Percentiles rank a stretch among this genome's conserved stretches.
Conservation (phyloP, 2,113 vertebrate genomes). For the Zosterops japonicus region DNA sequence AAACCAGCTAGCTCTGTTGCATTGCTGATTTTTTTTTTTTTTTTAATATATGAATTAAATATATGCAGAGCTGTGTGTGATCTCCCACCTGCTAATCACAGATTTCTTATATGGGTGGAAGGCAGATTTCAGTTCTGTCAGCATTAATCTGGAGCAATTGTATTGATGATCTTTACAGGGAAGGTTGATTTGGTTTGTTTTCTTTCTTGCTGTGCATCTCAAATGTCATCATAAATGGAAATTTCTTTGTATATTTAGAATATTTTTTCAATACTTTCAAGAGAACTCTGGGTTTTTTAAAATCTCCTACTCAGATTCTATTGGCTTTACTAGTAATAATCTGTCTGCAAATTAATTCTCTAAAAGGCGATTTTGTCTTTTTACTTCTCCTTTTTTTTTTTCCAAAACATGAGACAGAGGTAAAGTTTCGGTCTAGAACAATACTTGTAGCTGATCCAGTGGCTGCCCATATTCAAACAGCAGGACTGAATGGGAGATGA, state of each 20-base stretch:
- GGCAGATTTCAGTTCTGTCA: slow-evolving; percentile 35
- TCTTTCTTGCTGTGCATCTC: neutral
- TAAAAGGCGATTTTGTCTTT: neutral
- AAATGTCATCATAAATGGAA: neutral
- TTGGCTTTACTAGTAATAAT: neutral
- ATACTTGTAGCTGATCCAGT: neutral
- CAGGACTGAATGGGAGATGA: neutral
- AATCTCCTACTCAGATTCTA: neutral
- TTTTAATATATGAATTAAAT: neutral
- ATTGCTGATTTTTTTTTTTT: neutral
- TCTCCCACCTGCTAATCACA: slow-evolving; percentile 52
- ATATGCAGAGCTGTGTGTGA: neutral
- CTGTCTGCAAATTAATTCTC: neutral
- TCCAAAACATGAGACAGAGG: neutral
- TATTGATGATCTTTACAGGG: slow-evolving; percentile 1
- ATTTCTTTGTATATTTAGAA: neutral
- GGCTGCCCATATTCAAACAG: neutral
- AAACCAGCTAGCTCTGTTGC: neutral
- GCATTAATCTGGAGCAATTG: slow-evolving; percentile 10
- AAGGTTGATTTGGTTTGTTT: neutral
- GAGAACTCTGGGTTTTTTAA: neutral
- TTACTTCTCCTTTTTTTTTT: neutral
- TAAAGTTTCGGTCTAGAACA: neutral
- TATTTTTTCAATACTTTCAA: neutral
- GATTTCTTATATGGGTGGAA: slow-evolving; percentile 16